Percentiles rank a stretch among this genome's conserved stretches.
These are phyloP conservation scores for Vulpes vulpes DNA, from an alignment of 2,113 vertebrate species.

Conservation along the genomic window DNA sequence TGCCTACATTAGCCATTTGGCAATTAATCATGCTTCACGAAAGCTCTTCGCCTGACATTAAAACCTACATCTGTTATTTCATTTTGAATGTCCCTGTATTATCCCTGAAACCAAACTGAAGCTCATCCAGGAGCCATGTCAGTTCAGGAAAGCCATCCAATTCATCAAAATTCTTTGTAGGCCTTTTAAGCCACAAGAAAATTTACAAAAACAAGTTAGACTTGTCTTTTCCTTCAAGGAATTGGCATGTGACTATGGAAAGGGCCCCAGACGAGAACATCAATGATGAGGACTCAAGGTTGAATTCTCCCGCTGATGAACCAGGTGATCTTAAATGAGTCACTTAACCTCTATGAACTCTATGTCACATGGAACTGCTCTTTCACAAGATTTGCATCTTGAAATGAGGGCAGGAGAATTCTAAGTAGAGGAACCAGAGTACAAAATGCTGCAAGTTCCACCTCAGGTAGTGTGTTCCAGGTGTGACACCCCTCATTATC, in stretches of 20 bases:
- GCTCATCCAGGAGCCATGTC: neutral
- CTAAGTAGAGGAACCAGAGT: neutral
- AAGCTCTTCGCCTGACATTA: neutral
- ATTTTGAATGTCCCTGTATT: constrained; percentile 24
- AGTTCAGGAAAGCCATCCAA: neutral
- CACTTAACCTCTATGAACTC: neutral
- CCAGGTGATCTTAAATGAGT: neutral
- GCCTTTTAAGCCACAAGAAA: neutral
- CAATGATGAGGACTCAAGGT: neutral
- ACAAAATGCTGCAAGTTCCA: neutral
- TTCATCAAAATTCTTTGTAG: neutral
- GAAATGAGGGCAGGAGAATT: neutral
- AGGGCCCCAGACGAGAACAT: neutral
- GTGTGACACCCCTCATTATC: neutral
- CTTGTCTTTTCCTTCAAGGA: neutral
- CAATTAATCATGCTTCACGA: neutral
- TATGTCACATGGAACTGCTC: neutral
- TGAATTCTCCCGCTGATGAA: neutral
- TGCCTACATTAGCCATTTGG: neutral
- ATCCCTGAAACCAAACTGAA: constrained; percentile 18
- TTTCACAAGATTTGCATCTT: neutral
- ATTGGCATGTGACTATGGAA: neutral
- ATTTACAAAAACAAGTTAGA: neutral
- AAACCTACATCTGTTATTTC: neutral
- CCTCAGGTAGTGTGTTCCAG: neutral